phyloP scores from a whole-genome alignment of 2,797 vertebrate genomes.

The Phrynocephalus forsythii region DNA sequence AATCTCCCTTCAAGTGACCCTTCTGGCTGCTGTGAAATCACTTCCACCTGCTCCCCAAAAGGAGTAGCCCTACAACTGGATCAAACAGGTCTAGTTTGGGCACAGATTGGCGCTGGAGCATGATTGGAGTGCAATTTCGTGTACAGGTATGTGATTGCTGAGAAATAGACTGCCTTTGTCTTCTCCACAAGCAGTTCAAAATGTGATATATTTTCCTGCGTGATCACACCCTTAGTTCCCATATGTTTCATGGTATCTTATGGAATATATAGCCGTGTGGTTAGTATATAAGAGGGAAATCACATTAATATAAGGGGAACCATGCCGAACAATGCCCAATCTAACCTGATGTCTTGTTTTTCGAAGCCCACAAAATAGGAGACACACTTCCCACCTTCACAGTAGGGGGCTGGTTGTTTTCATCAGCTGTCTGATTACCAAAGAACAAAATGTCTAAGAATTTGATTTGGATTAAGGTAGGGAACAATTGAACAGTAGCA shows the following conservation, averaged over 20 bases:
- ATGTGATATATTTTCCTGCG: too few relatives aligned
- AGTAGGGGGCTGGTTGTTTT: constrained; percentile 50
- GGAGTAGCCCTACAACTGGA: too few relatives aligned
- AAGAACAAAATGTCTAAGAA: constrained; percentile 46
- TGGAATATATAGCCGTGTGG: neutral
- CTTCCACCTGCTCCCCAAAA: too few relatives aligned
- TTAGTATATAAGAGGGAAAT: neutral
- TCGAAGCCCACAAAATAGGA: neutral
- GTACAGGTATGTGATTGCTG: too few relatives aligned
- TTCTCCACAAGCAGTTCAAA: too few relatives aligned
- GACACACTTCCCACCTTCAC: constrained; percentile 23
- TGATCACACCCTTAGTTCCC: neutral
- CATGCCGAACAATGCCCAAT: neutral
- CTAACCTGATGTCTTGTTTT: neutral
- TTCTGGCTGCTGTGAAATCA: too few relatives aligned
- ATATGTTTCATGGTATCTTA: neutral
- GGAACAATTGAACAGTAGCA: constrained; percentile 33
- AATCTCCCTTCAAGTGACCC: too few relatives aligned
- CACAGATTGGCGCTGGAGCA: too few relatives aligned
- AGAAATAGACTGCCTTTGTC: too few relatives aligned
- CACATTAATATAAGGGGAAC: neutral
- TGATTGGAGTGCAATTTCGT: too few relatives aligned
- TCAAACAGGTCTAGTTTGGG: too few relatives aligned
- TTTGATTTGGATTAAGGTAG: constrained; percentile 52
- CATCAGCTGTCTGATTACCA: constrained; percentile 6